These are phyloP conservation scores for Trachelus iudaicus DNA, from an alignment of 2,888 invertebrate species.

Conservation along the genomic window DNA sequence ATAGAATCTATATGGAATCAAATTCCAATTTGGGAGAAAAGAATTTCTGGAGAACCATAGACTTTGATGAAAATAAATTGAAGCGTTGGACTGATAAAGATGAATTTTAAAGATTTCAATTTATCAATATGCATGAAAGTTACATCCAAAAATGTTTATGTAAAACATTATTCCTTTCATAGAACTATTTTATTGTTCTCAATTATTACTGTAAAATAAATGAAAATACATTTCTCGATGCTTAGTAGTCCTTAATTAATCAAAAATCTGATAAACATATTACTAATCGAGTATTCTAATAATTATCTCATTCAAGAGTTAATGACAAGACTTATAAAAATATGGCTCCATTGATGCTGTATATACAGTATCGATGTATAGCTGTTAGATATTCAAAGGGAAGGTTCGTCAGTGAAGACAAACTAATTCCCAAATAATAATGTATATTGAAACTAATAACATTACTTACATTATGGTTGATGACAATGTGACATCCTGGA, in stretches of 20 bases:
- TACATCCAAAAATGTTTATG: neutral
- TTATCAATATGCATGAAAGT: neutral
- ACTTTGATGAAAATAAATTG: slow-evolving; percentile 72
- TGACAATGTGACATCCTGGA: slow-evolving; percentile 23
- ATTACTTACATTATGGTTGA: slow-evolving; percentile 36
- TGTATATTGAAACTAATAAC: neutral
- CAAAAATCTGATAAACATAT: neutral
- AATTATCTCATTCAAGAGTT: neutral
- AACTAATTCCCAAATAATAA: neutral
- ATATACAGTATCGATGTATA: neutral
- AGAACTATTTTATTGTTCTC: neutral
- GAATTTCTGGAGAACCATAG: slow-evolving; percentile 73
- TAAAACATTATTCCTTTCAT: neutral
- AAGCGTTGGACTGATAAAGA: slow-evolving; percentile 58
- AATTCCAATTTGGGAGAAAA: slow-evolving; percentile 69
- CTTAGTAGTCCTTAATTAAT: neutral
- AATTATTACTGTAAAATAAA: neutral
- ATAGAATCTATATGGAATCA: slow-evolving; percentile 64
- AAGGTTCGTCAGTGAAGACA: neutral
- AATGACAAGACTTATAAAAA: neutral
- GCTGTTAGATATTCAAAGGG: neutral
- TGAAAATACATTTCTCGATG: neutral
- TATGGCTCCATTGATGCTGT: neutral
- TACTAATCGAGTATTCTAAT: neutral
- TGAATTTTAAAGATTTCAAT: slow-evolving; percentile 41